Conservation (phyloP, 2,113 vertebrate species). For the Hyla sarda region DNA sequence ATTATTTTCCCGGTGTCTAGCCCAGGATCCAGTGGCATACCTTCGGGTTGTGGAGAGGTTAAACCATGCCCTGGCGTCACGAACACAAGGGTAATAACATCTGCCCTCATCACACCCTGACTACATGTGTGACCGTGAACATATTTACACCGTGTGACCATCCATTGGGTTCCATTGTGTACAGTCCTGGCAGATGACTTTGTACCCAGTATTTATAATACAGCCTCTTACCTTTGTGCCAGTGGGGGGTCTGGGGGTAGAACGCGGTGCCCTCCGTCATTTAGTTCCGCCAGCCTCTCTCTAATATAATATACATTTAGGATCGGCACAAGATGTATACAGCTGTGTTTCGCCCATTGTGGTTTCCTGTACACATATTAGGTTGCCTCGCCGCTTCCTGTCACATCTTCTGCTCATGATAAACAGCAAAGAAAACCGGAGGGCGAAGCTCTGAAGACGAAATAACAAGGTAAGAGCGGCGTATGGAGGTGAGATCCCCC, state of each 20-base stretch:
- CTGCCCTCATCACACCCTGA: no score
- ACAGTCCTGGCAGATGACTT: no score
- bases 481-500: background rate
- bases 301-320: slow-evolving; percentile 23
- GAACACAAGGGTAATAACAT: no score
- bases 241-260: background rate
- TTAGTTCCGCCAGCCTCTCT: no score
- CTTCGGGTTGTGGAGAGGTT: no score
- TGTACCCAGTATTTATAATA: background rate
- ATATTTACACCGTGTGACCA: no score
- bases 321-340: background rate
- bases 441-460: background rate
- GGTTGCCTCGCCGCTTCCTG: slow-evolving; percentile 4
- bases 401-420: background rate
- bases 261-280: background rate
- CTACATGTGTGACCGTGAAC: no score
- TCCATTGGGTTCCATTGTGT: no score
- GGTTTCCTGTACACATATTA: slow-evolving; percentile 34
- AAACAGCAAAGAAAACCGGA: background rate
- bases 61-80: no score
- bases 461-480: background rate
- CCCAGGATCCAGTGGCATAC: no score
- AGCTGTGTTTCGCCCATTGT: background rate
- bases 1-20: no score
- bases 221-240: background rate